phyloP scores from a whole-genome alignment of 2,888 invertebrate species.

The Oscheius onirici region DNA sequence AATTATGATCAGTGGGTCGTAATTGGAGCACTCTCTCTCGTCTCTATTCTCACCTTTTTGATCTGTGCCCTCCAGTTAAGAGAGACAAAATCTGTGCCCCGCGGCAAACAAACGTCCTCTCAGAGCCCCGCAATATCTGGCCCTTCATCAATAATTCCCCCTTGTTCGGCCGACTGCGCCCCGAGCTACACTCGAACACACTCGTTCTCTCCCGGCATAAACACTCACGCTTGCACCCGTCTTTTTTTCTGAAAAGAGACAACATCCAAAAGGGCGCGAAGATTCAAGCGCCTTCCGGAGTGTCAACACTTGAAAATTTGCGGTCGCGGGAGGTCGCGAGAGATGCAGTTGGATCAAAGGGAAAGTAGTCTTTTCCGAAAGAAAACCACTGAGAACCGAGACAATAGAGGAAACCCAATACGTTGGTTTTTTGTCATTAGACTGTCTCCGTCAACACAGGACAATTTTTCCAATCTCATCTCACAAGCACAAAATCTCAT shows the following conservation, averaged over 20 bases:
- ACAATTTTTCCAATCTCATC: not conserved
- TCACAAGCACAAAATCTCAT: constrained; percentile 17
- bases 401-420: not conserved
- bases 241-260: not conserved
- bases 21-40: too few species aligned
- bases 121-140: constrained; percentile 30
- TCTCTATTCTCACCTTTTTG: too few species aligned
- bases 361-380: too few species aligned
- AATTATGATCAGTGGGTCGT: too few species aligned
- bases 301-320: constrained; percentile 21
- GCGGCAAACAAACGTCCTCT: constrained; percentile 23
- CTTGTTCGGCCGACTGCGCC: constrained; percentile 25
- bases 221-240: not conserved
- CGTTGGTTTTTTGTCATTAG: not conserved
- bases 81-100: constrained; percentile 22
- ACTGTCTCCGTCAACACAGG: not conserved
- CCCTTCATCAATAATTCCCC: constrained; percentile 33
- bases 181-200: constrained; percentile 22
- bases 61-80: too few species aligned
- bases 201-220: constrained; percentile 25
- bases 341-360: not conserved
- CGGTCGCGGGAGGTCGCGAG: not conserved
- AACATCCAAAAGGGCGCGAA: constrained; percentile 3
- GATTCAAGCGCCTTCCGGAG: constrained; percentile 10
- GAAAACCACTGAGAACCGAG: not conserved